Conservation (phyloP, 2,113 vertebrate genomes). For the Cervus canadensis region DNA sequence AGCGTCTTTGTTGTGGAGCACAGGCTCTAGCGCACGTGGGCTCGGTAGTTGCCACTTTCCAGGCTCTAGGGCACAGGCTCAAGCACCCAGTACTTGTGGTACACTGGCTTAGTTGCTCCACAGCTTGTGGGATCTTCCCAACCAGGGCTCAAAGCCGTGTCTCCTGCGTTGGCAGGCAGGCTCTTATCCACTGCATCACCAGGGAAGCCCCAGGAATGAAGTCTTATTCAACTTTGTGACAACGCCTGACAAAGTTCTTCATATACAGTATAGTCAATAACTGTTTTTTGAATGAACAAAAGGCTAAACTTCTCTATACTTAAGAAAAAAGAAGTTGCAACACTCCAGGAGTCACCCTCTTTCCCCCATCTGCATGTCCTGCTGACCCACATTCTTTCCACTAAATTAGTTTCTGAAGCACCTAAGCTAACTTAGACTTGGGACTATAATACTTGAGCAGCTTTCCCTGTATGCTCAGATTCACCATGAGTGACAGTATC, state of each 20-base stretch:
- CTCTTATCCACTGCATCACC: background rate
- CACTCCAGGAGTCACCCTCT: background rate
- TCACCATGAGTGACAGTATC: background rate
- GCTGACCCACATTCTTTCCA: background rate
- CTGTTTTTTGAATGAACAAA: background rate
- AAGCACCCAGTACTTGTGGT: background rate
- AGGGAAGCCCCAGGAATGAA: background rate
- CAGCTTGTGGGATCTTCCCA: background rate
- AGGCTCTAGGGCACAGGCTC: background rate
- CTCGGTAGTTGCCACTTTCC: background rate
- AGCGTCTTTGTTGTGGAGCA: background rate
- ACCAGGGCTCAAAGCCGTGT: background rate
- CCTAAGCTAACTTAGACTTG: background rate
- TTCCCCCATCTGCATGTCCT: background rate
- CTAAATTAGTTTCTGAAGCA: background rate
- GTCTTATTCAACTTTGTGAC: background rate
- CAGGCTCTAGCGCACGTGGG: background rate
- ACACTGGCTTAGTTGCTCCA: background rate
- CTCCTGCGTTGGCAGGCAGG: background rate
- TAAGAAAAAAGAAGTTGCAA: background rate
- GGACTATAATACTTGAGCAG: background rate
- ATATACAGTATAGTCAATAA: background rate
- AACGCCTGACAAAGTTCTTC: background rate
- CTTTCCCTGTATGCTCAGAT: background rate
- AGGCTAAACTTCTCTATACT: background rate